These are phyloP conservation scores for Pseudomyrmex pallidus DNA, from an alignment of 1,140 invertebrate species.

Conservation along the genomic window DNA sequence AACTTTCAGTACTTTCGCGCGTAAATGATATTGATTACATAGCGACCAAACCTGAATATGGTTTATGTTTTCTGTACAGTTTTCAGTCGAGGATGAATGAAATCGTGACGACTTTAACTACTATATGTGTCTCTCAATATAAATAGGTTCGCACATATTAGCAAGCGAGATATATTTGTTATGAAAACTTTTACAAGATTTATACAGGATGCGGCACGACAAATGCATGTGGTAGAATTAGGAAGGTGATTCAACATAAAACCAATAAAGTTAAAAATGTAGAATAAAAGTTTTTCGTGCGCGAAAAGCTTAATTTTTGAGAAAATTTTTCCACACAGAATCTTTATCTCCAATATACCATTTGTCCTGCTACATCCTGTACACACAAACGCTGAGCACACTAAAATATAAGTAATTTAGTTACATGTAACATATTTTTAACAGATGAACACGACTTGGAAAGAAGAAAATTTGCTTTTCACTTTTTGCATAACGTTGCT, in stretches of 20 bases:
- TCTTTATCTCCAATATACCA: too few relatives aligned
- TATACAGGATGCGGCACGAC: constrained; percentile 49
- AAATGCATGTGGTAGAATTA: constrained; percentile 12
- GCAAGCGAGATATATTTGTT: too few relatives aligned
- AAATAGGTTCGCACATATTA: too few relatives aligned
- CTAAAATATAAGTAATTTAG: constrained; percentile 30
- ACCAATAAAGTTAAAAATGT: too few relatives aligned
- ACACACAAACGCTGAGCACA: constrained; percentile 23
- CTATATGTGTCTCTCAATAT: too few relatives aligned
- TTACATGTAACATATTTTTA: constrained; percentile 17
- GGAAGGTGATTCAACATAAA: too few relatives aligned
- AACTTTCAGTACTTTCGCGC: constrained; percentile 11
- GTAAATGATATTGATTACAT: constrained; percentile 4
- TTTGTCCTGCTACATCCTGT: too few relatives aligned
- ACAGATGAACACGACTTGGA: constrained; percentile 5
- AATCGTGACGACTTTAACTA: constrained; percentile 27
- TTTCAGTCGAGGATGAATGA: constrained; percentile 20
- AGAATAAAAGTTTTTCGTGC: too few relatives aligned
- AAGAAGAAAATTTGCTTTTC: background rate
- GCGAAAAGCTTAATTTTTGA: too few relatives aligned
- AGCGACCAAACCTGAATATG: constrained; percentile 37
- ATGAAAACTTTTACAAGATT: constrained; percentile 26
- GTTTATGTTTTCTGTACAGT: constrained; percentile 59
- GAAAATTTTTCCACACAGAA: too few relatives aligned
- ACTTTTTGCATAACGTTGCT: constrained; percentile 6